Conservation (phyloP, 2,888 invertebrate genomes). For the Diploptera punctata region DNA sequence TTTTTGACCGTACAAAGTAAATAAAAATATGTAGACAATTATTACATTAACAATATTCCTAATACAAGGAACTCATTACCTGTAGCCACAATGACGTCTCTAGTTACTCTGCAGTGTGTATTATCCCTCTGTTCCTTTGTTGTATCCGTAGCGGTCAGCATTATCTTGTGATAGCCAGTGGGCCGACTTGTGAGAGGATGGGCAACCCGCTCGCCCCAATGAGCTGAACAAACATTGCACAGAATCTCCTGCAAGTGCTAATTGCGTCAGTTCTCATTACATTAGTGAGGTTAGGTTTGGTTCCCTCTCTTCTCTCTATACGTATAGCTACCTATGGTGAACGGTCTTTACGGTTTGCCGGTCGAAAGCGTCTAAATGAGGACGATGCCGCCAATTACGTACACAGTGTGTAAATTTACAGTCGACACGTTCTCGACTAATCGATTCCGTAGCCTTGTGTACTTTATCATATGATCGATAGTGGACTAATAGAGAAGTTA, state of each 20-base stretch:
- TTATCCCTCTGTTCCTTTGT: no score
- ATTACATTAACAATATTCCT: no score
- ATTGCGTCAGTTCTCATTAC: conserved; percentile 19
- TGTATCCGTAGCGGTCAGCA: no score
- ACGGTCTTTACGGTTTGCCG: conserved; percentile 11
- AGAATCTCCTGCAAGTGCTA: conserved; percentile 6
- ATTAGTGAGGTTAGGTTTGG: conserved; percentile 24
- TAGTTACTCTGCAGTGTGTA: no score
- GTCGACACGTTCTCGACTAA: conserved; percentile 18
- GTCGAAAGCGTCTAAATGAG: not conserved
- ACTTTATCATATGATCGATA: no score
- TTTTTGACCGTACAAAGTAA: no score
- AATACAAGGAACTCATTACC: no score
- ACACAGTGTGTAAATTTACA: conserved; percentile 26
- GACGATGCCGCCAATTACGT: conserved; percentile 4
- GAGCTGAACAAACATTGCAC: not conserved
- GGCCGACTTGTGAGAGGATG: not conserved
- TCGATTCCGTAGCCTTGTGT: conserved; percentile 1
- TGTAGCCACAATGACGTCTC: no score
- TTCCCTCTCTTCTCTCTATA: not conserved
- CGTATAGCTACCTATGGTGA: no score
- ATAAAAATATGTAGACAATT: no score
- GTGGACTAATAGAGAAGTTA: no score
- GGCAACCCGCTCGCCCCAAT: not conserved
- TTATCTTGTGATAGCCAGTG: not conserved